Evolutionary conservation across 2,888 invertebrate species (phyloP), one percentile per base, ranked within the genome.

Genomic region (Sipha maydis): DNA sequence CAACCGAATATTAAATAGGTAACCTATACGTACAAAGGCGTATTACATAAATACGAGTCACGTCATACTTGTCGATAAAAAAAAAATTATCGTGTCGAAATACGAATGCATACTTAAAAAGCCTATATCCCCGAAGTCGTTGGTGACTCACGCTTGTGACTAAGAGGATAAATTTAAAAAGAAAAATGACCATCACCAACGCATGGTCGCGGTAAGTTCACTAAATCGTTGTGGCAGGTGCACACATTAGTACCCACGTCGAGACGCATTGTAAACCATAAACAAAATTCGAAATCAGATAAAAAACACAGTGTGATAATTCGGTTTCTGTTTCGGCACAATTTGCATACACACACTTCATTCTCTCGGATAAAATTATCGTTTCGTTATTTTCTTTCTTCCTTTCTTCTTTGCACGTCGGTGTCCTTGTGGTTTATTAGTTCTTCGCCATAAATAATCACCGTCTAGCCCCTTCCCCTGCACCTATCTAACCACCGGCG

Each of bases 391-490:
- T 80, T 80, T 38, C 25, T 79, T 38, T 28, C 34, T 14, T 56
- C 61, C 17, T 73, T 5, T 41, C 9, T 56, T 21, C 31, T 48
- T 48, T 3, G 71, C 48, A 17, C 71, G 38, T 28, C 56, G n/a
- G n/a, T n/a, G 84, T 75, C 84, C 84, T 84, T 84, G 84, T 76
- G 56, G 25, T 34, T 69, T 11, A 28, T 48, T 31, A 31, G 34
- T 80, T 80, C 11, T 80, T 67, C 25, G 34, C 28, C 73, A 61
- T 80, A 56, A 80, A 86, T 69, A 78, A 85, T 73, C 48, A 48
- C 56, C 79, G 79, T 79, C 79, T 56, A 21, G 56, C 80, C 31
- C 21, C 54, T 28, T 34, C 69, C 78, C 31, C 41, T 38, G 48
- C 85, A 34, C 77, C 48, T 67, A 0, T 17, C n/a, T 38, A 25